Evolutionary conservation across 1,140 invertebrate genomes (phyloP).

Genomic region (Hormaphis cornu): DNA sequence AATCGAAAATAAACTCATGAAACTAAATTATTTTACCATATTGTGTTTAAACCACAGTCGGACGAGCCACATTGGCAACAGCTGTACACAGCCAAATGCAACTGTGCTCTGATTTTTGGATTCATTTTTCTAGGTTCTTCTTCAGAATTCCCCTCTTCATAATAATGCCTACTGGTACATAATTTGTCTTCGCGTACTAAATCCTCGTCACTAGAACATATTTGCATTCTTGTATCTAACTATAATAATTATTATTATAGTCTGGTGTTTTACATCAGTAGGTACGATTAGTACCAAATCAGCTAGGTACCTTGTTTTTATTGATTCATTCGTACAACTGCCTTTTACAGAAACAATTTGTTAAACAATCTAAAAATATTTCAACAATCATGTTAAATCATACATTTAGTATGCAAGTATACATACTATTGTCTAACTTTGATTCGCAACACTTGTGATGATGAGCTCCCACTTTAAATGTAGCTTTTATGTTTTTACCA

Average conservation of each 20-base stretch:
- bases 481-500: neutral
- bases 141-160: neutral
- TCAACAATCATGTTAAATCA: neutral
- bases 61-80: neutral
- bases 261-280: too few species aligned
- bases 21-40: neutral
- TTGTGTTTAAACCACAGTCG: neutral
- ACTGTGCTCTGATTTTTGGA: neutral
- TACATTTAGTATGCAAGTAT: neutral
- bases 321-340: neutral
- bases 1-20: neutral
- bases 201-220: neutral
- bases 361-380: neutral
- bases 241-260: too few species aligned
- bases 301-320: neutral
- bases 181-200: neutral
- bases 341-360: conserved; percentile 15
- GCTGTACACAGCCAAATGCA: neutral
- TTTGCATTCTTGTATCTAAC: neutral
- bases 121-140: neutral
- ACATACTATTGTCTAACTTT: conserved; percentile 4
- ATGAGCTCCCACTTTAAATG: neutral
- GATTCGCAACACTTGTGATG: neutral
- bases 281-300: too few species aligned
- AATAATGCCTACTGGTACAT: neutral